phyloP scores from a whole-genome alignment of 2,113 vertebrate species.

The Nestor notabilis region DNA sequence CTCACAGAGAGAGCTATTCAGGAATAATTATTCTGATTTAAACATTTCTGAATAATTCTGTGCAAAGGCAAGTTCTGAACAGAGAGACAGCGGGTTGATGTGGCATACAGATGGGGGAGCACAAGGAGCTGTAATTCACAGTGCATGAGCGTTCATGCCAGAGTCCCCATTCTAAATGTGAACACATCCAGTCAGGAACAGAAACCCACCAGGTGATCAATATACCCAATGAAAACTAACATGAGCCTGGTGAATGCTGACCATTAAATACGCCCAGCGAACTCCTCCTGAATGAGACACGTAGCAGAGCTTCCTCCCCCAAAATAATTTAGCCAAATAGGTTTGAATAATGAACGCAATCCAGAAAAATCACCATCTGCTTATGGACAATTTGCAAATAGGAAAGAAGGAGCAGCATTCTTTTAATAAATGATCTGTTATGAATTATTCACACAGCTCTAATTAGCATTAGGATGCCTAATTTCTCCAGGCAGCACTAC shows the following conservation, averaged over 20 bases:
- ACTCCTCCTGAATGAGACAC: not conserved
- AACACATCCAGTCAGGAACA: not conserved
- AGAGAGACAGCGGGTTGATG: not conserved
- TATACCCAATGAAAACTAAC: not conserved
- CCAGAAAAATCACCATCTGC: constrained; percentile 53
- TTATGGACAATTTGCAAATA: constrained; percentile 43
- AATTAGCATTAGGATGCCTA: constrained; percentile 38
- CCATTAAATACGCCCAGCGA: not conserved
- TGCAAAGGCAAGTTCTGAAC: constrained; percentile 4
- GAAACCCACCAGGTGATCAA: constrained; percentile 3
- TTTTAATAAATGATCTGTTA: not conserved
- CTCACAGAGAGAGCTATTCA: constrained; percentile 49
- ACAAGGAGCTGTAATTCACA: not conserved
- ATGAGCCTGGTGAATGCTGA: not conserved
- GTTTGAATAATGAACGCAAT: constrained; percentile 3
- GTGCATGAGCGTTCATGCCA: not conserved
- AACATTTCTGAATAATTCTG: constrained; percentile 55
- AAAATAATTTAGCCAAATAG: constrained; percentile 36
- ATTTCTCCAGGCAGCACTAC: constrained; percentile 13
- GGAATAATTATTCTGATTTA: constrained; percentile 67
- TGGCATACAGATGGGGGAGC: constrained; percentile 14
- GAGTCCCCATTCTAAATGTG: not conserved
- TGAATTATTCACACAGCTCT: constrained; percentile 54
- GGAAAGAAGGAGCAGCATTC: constrained; percentile 3
- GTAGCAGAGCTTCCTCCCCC: not conserved